A percentile compares a stretch with the other conserved stretches of the same genome.
These are phyloP conservation scores for Colistium nudipinnis DNA, from an alignment of 2,113 vertebrate genomes.

Conservation along the genomic window DNA sequence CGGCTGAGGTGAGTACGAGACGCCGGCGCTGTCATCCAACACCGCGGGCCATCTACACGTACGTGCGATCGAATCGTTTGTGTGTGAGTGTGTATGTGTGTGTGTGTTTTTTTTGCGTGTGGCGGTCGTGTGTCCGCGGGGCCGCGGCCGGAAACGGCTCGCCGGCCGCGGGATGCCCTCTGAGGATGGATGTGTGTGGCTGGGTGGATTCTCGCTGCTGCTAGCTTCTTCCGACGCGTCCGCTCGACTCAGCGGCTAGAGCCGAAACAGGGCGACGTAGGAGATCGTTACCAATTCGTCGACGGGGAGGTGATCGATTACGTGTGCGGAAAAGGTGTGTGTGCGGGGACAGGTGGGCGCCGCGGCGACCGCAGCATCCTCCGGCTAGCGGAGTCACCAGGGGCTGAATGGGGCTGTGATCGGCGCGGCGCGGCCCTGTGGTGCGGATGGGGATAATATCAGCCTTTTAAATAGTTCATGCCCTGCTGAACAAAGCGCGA, in stretches of 20 bases:
- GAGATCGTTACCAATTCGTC: background rate
- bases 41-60: background rate
- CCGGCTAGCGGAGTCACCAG: slow-evolving; percentile 54
- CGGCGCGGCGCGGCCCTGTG: slow-evolving; percentile 15
- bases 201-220: slow-evolving; percentile 45
- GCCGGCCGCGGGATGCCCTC: slow-evolving; percentile 20
- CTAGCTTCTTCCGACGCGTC: slow-evolving; percentile 35
- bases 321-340: background rate
- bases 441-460: background rate
- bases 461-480: background rate
- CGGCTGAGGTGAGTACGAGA: slow-evolving; percentile 66
- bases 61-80: background rate
- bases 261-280: background rate
- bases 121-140: background rate
- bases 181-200: slow-evolving; percentile 49
- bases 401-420: slow-evolving; percentile 5
- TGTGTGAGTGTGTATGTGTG: background rate
- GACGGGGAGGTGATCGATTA: rapidly evolving
- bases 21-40: slow-evolving; percentile 4
- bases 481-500: background rate
- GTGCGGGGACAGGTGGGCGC: slow-evolving; percentile 1
- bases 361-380: slow-evolving; percentile 42
- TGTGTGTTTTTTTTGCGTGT: background rate
- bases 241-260: background rate
- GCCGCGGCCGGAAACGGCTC: background rate